A percentile compares a stretch with the other conserved stretches of the same genome.
These are phyloP conservation scores for Henicopernis longicauda DNA, from an alignment of 2,113 vertebrate species.

Conservation along the genomic window DNA sequence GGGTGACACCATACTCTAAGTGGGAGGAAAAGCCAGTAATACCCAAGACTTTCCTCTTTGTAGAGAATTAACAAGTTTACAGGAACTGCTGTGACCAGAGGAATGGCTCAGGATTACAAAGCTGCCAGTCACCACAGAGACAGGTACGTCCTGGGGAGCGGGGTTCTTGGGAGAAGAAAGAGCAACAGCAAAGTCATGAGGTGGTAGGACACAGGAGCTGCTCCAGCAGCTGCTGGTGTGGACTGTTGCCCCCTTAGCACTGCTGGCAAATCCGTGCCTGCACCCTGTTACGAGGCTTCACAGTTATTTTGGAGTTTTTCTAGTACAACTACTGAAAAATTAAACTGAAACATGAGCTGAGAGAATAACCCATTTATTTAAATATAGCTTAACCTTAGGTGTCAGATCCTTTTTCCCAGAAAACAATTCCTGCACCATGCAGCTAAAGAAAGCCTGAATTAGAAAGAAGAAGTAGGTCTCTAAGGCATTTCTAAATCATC, in stretches of 20 bases:
- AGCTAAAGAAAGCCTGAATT: not conserved
- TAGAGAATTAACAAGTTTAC: not conserved
- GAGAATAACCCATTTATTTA: conserved; percentile 29
- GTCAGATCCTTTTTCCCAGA: not conserved
- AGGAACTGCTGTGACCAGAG: not conserved
- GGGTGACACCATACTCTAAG: not conserved
- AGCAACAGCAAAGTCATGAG: not conserved
- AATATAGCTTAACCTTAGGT: conserved; percentile 28
- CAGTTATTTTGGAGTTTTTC: conserved; percentile 13
- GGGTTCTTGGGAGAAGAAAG: not conserved
- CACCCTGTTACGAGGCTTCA: not conserved
- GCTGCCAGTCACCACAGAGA: not conserved
- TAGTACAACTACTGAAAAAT: conserved; percentile 37
- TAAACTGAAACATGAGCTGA: not conserved
- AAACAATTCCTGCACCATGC: not conserved
- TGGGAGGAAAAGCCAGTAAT: not conserved
- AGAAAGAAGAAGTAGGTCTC: not conserved
- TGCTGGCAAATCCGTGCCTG: not conserved
- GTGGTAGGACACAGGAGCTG: not conserved
- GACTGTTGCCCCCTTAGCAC: not conserved
- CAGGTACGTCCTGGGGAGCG: not conserved
- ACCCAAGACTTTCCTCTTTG: not conserved
- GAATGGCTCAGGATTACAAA: not conserved
- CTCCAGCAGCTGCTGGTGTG: not conserved
- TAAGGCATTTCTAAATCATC: not conserved